A percentile compares a stretch with the other conserved stretches of the same genome.
Evolutionary conservation across 2,888 invertebrate genomes (phyloP).

Genomic region (Philopedon plagiatum): DNA sequence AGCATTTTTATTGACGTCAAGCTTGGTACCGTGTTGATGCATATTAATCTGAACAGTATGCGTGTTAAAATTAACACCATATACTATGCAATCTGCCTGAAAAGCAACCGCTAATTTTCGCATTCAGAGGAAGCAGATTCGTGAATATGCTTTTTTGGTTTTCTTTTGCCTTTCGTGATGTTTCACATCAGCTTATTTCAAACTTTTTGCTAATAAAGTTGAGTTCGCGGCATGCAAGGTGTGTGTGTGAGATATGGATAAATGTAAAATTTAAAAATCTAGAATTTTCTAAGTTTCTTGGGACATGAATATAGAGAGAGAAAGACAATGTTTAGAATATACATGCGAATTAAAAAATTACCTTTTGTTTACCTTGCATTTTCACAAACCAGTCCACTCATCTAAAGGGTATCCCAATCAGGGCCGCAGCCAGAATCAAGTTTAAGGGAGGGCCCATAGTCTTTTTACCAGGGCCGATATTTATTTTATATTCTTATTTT

Average conservation of each 20-base stretch:
- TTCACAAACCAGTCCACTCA: no score
- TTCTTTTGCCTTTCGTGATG: conserved; percentile 35
- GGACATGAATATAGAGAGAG: no score
- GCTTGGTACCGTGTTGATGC: background rate
- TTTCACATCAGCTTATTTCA: conserved; percentile 11
- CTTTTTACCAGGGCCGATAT: no score
- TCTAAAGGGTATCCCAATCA: no score
- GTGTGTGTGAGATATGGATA: conserved; percentile 12
- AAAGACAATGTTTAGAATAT: no score
- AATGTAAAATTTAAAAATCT: no score
- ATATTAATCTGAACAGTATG: conserved; percentile 27
- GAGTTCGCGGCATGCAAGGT: background rate
- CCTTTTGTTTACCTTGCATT: no score
- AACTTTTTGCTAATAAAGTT: conserved; percentile 9
- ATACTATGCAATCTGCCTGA: conserved; percentile 7
- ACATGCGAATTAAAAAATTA: no score
- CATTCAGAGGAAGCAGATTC: conserved; percentile 29
- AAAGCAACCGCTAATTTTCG: conserved; percentile 33
- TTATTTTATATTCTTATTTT: no score
- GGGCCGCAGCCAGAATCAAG: no score
- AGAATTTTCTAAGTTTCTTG: no score
- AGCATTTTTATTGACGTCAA: background rate
- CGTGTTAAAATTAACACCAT: conserved; percentile 33
- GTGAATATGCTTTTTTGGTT: conserved; percentile 17
- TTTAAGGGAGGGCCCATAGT: no score